Percentiles rank a stretch among this genome's conserved stretches.
Conservation (phyloP, 2,797 vertebrate genomes). For the Sparus aurata region DNA sequence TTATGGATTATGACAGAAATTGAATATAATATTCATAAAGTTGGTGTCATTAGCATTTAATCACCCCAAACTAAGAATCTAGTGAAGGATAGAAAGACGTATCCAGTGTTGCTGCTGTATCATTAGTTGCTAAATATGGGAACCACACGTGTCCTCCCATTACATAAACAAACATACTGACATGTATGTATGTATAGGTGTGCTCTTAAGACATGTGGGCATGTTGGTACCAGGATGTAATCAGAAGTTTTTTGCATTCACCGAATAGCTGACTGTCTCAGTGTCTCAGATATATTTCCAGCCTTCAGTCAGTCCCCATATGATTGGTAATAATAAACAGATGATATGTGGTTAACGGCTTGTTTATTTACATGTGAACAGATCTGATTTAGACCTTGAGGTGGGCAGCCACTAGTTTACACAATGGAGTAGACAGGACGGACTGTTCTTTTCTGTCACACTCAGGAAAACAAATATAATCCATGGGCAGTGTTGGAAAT, state of each 20-base stretch:
- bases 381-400: conserved; percentile 11
- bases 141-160: conserved; percentile 21
- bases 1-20: too few species aligned
- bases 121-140: conserved; percentile 37
- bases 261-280: neutral
- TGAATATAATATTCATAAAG: too few species aligned
- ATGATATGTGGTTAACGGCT: neutral
- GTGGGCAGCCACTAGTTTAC: neutral
- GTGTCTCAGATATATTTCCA: neutral
- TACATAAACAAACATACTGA: conserved; percentile 20
- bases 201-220: neutral
- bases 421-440: neutral
- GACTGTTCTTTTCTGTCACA: neutral
- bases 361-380: conserved; percentile 12
- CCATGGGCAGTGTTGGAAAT: neutral
- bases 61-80: too few species aligned
- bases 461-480: conserved; percentile 7
- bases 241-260: too few species aligned
- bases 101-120: conserved; percentile 31
- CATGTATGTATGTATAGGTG: neutral
- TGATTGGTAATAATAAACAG: conserved; percentile 13
- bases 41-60: too few species aligned
- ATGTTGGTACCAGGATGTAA: neutral
- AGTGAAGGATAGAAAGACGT: conserved; percentile 3
- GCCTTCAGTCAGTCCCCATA: neutral